Evolutionary conservation across 2,888 invertebrate genomes (phyloP), one percentile per base, ranked within the genome.

Genomic region (Heliothis peltigera): DNA sequence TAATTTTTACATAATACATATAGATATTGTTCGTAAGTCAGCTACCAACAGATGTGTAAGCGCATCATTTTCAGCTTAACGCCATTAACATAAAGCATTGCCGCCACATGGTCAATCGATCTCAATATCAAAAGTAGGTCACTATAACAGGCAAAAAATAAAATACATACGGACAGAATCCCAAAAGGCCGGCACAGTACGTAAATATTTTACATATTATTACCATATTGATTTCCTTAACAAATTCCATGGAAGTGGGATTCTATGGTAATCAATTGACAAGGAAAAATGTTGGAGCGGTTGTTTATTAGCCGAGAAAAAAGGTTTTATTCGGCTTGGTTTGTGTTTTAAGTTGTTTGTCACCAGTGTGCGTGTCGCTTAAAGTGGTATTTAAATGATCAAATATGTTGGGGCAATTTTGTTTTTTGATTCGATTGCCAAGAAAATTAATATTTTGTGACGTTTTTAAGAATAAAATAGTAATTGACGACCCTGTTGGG

Each of bases 251-350:
- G 57, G 54, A 57, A 73, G 39, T 56, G 47, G 70, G n/a, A 54
- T 60, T 72, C 63, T 71, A 73, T 73, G 75, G 70, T 70, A 75
- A 73, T 74, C 57, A 75, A 75, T 65, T 65, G 72, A 69, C 75
- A 60, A 75, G 75, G 57, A 75, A 75, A 75, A 48, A 65, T 55
- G 57, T 55, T 58, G 47, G 43, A 39, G n/a, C 18, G 4, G 19
- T 21, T 75, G 64, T 64, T 70, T 70, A 60, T 64, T 60, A 57
- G 74, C 17, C 17, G 49, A 12, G 5, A 43, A 46, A 42, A 22
- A 47, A 21, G 6, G 22, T 17, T 39, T 39, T 39, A 39, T 39
- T 39, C 39, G 15, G 15, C 15, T 15, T 4, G n/a, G 39, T 39
- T 39, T 39, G 39, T 39, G n/a, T 39, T 39, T 39, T n/a, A 39